Conservation (phyloP, 1,140 invertebrate genomes). For the Spodoptera litura region DNA sequence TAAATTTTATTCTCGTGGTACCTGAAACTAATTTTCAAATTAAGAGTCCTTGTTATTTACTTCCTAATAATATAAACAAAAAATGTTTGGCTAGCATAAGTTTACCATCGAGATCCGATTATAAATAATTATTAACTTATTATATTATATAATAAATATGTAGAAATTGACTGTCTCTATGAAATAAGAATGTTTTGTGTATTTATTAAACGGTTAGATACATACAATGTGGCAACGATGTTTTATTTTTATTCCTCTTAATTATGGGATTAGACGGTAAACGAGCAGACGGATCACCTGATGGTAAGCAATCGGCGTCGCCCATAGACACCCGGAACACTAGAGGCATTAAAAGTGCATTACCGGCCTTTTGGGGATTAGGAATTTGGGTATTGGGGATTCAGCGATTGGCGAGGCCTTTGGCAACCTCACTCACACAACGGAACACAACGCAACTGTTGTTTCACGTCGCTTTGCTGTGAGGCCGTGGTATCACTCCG, state of each 20-base stretch:
- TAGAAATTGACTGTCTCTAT: constrained; percentile 63
- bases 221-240: constrained; percentile 47
- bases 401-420: too few species aligned
- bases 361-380: too few species aligned
- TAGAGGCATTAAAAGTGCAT: too few species aligned
- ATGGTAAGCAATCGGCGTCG: too few species aligned
- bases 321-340: too few species aligned
- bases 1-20: constrained; percentile 41
- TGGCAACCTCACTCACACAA: too few species aligned
- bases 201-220: constrained; percentile 67
- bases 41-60: neutral
- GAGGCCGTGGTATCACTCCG: too few species aligned
- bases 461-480: too few species aligned
- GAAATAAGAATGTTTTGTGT: constrained; percentile 63
- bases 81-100: constrained; percentile 62
- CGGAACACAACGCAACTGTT: too few species aligned
- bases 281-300: too few species aligned
- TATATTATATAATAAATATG: constrained; percentile 36
- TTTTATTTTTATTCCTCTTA: constrained; percentile 46
- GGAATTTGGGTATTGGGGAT: too few species aligned
- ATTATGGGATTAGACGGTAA: too few species aligned
- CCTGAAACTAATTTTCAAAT: constrained; percentile 37
- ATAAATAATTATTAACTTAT: constrained; percentile 44
- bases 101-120: constrained; percentile 73
- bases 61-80: constrained; percentile 17